Percentiles rank a stretch among this genome's conserved stretches.
phyloP scores from a whole-genome alignment of 2,888 invertebrate species.

The Pherbina coryleti region DNA sequence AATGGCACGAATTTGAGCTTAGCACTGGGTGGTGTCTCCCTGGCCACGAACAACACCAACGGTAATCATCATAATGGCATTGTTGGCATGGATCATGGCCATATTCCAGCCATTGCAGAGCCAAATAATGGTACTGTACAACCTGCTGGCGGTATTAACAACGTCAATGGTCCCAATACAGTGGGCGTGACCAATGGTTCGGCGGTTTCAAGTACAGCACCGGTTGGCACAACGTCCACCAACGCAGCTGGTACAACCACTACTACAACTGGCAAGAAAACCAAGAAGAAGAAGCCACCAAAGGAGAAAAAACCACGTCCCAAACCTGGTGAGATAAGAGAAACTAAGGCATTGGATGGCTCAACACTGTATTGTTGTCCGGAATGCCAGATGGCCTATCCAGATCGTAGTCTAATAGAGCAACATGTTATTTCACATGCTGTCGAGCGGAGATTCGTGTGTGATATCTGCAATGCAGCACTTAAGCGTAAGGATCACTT shows the following conservation, averaged over 20 bases:
- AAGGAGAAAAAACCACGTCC: constrained; percentile 86
- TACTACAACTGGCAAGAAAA: constrained; percentile 65
- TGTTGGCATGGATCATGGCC: constrained; percentile 64
- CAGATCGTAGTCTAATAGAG: constrained; percentile 85
- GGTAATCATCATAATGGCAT: constrained; percentile 61
- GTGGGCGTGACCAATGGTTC: constrained; percentile 55
- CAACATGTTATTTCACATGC: constrained; percentile 90
- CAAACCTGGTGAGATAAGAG: constrained; percentile 72
- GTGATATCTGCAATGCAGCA: constrained; percentile 91
- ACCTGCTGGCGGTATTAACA: constrained; percentile 50
- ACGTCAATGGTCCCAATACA: constrained; percentile 52
- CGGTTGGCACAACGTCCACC: constrained; percentile 65
- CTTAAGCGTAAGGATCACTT: constrained; percentile 88
- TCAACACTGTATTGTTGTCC: constrained; percentile 89
- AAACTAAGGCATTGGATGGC: constrained; percentile 80
- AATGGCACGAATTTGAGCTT: constrained; percentile 69
- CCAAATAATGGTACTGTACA: constrained; percentile 53
- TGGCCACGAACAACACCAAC: constrained; percentile 61
- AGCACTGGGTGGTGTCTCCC: constrained; percentile 66
- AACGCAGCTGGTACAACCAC: constrained; percentile 64
- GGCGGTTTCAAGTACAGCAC: constrained; percentile 69
- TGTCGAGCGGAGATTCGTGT: constrained; percentile 85
- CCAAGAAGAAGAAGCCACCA: constrained; percentile 73
- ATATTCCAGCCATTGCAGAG: constrained; percentile 64
- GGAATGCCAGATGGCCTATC: constrained; percentile 91